Percentiles rank a stretch among this genome's conserved stretches.
phyloP scores from a whole-genome alignment of 2,797 vertebrate genomes.

The Lates japonicus region DNA sequence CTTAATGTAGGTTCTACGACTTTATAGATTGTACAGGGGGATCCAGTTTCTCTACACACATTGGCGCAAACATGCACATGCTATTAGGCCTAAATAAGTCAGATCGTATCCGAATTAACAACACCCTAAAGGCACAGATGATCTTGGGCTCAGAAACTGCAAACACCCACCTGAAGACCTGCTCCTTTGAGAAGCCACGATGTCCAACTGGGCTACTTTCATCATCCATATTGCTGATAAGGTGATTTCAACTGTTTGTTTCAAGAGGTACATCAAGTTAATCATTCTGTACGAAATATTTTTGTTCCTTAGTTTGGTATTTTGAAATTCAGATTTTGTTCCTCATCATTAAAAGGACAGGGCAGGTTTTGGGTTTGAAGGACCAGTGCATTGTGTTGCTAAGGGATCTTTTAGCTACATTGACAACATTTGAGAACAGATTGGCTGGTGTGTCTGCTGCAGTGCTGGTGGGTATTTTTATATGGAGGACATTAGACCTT shows the following conservation, averaged over 20 bases:
- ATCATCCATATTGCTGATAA: conserved; percentile 99
- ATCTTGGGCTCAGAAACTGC: conserved; percentile 98
- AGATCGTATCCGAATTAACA: conserved; percentile 6
- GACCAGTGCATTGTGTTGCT: neutral
- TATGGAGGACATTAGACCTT: conserved; percentile 25
- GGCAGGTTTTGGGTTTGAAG: neutral
- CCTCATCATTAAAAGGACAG: neutral
- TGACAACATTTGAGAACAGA: conserved; percentile 14
- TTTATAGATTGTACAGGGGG: neutral
- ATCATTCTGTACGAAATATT: neutral
- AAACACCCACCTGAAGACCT: conserved; percentile 98
- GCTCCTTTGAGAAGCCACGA: conserved; percentile 95
- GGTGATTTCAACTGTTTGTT: conserved; percentile 78
- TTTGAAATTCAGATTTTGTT: neutral
- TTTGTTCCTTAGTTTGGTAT: neutral
- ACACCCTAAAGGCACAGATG: conserved; percentile 94
- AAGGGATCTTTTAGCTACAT: neutral
- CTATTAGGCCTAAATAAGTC: neutral
- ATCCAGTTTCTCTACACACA: neutral
- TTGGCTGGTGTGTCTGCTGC: conserved; percentile 45
- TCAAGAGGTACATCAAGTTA: neutral
- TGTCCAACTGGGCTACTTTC: conserved; percentile 97
- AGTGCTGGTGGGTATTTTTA: conserved; percentile 59
- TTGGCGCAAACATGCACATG: neutral
- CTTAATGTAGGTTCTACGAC: neutral